Percentiles rank a stretch among this genome's conserved stretches.
phyloP scores from a whole-genome alignment of 2,113 vertebrate genomes.

The Henicopernis longicauda region DNA sequence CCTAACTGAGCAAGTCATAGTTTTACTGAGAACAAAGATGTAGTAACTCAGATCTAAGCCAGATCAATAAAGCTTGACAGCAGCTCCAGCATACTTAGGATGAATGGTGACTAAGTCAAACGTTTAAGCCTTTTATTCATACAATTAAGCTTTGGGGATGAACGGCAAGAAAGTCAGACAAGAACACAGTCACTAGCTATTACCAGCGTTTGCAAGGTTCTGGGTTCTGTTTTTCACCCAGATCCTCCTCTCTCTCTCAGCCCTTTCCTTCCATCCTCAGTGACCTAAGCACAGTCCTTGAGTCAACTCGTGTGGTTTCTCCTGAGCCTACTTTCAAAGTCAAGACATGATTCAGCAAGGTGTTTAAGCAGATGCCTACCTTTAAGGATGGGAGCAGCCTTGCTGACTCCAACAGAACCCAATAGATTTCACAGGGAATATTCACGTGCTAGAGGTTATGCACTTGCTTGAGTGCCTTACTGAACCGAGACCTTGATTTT shows the following conservation, averaged over 20 bases:
- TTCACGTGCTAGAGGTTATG: conserved; percentile 56
- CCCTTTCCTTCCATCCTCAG: not conserved
- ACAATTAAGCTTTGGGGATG: not conserved
- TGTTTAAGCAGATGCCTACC: conserved; percentile 46
- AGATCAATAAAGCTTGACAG: conserved; percentile 1
- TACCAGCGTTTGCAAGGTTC: not conserved
- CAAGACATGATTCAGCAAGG: conserved; percentile 61
- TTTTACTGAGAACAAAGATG: not conserved
- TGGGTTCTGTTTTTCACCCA: not conserved
- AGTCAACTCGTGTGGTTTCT: conserved; percentile 57
- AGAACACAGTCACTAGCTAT: not conserved
- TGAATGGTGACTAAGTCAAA: not conserved
- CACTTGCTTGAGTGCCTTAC: not conserved
- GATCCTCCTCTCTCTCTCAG: not conserved
- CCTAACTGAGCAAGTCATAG: not conserved
- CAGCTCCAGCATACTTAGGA: not conserved
- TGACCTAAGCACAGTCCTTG: conserved; percentile 13
- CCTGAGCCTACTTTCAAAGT: conserved; percentile 35
- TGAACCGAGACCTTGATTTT: conserved; percentile 11
- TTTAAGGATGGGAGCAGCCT: conserved; percentile 55
- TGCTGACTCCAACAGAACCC: conserved; percentile 55
- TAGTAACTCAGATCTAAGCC: not conserved
- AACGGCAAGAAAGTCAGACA: not conserved
- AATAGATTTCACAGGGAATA: conserved; percentile 35
- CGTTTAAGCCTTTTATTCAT: not conserved